Evolutionary conservation across 2,797 vertebrate species (phyloP).

Genomic region (Pyrocephalus nanus): DNA sequence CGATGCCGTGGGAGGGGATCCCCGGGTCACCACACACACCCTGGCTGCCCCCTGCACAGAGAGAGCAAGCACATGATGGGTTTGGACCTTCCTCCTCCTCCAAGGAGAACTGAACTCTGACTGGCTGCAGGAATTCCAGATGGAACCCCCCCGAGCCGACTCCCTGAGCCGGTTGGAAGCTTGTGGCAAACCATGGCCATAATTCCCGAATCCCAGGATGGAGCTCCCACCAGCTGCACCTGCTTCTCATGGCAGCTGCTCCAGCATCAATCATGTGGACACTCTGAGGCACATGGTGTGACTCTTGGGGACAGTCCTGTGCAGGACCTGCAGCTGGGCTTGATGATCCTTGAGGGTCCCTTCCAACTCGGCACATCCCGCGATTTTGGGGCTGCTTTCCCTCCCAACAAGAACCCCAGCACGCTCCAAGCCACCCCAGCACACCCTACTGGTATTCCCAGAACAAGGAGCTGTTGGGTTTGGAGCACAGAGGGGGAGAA

Average conservation of each 20-base stretch:
- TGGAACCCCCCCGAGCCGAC: accelerated
- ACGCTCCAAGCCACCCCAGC: not conserved
- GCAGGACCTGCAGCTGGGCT: not conserved
- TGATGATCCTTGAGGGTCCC: not conserved
- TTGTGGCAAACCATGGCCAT: accelerated
- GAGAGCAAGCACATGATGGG: not conserved
- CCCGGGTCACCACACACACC: constrained; percentile 93
- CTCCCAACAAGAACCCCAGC: not conserved
- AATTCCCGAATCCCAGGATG: not conserved
- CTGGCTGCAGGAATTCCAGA: not conserved
- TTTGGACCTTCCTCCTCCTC: not conserved
- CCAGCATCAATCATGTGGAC: not conserved
- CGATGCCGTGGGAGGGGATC: constrained; percentile 89
- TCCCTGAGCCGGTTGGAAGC: not conserved
- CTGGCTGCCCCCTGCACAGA: constrained; percentile 81
- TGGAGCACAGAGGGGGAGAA: not conserved
- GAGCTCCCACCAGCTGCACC: not conserved
- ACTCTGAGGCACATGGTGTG: not conserved
- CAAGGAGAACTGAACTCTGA: not conserved
- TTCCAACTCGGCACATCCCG: not conserved
- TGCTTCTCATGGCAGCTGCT: not conserved
- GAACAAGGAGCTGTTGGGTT: not conserved
- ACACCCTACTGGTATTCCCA: not conserved
- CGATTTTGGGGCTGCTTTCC: not conserved
- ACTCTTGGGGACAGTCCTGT: not conserved